Conservation (phyloP, 1,140 invertebrate genomes). For the Agrypnia vestita region DNA sequence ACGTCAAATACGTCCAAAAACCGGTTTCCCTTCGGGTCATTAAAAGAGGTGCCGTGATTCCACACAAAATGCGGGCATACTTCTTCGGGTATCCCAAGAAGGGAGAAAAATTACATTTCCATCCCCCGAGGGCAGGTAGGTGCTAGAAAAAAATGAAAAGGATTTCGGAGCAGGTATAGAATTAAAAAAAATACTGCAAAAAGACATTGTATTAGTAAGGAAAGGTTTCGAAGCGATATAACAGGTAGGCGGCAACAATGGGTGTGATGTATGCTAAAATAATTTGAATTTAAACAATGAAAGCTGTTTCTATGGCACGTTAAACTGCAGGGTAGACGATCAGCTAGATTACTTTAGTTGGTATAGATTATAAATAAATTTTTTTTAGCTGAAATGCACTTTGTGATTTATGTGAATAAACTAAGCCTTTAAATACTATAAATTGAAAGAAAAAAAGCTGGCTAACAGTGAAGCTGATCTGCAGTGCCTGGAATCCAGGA, state of each 20-base stretch:
- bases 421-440: too few species aligned
- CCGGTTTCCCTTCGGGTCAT: constrained; percentile 18
- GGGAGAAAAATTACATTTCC: constrained; percentile 10
- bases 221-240: not conserved
- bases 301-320: not conserved
- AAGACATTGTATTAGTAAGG: not conserved
- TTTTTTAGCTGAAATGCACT: too few species aligned
- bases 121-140: constrained; percentile 4
- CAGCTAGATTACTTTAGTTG: too few species aligned
- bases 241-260: not conserved
- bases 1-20: constrained; percentile 16
- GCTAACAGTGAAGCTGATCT: too few species aligned
- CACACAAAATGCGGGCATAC: not conserved
- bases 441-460: too few species aligned
- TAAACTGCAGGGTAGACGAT: too few species aligned
- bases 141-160: constrained; percentile 21
- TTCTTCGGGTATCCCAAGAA: constrained; percentile 4
- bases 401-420: too few species aligned
- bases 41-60: constrained; percentile 12
- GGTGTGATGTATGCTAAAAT: constrained; percentile 8
- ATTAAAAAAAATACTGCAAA: constrained; percentile 9
- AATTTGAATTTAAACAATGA: constrained; percentile 1
- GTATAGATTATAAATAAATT: too few species aligned
- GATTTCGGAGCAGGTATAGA: constrained; percentile 26
- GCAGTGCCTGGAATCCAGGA: too few species aligned